These are phyloP conservation scores for Osedax fenrisi DNA, from an alignment of 2,888 invertebrate genomes.

Conservation along the genomic window DNA sequence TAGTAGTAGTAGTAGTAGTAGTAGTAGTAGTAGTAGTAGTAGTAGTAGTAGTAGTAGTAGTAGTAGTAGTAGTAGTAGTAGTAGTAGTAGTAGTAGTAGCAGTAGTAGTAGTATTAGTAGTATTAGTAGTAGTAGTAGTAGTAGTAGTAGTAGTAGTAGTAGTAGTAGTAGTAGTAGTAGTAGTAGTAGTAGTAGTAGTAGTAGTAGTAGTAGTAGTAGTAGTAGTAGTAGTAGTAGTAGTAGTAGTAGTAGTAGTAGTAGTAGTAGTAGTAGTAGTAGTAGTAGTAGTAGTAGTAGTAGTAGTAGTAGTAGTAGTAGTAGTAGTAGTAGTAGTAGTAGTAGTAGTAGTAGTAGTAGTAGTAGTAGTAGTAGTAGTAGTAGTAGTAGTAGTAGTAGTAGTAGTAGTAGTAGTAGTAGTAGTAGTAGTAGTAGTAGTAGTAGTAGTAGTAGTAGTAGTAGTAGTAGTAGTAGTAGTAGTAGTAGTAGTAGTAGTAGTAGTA, in stretches of 20 bases:
- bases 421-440: neutral
- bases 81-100: neutral
- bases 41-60: neutral
- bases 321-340: no score
- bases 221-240: neutral
- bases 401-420: slow-evolving; percentile 17
- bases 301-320: no score
- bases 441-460: no score
- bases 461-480: no score
- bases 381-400: slow-evolving; percentile 19
- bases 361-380: neutral
- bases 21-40: neutral
- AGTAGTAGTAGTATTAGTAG: no score
- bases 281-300: no score
- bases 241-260: no score
- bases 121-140: no score
- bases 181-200: neutral
- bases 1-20: neutral
- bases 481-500: neutral
- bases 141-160: neutral
- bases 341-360: no score
- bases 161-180: slow-evolving; percentile 12
- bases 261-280: no score
- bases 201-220: neutral
- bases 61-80: slow-evolving; percentile 1